Evolutionary conservation across 2,888 invertebrate genomes (phyloP).

Genomic region (Neelides folsomi): DNA sequence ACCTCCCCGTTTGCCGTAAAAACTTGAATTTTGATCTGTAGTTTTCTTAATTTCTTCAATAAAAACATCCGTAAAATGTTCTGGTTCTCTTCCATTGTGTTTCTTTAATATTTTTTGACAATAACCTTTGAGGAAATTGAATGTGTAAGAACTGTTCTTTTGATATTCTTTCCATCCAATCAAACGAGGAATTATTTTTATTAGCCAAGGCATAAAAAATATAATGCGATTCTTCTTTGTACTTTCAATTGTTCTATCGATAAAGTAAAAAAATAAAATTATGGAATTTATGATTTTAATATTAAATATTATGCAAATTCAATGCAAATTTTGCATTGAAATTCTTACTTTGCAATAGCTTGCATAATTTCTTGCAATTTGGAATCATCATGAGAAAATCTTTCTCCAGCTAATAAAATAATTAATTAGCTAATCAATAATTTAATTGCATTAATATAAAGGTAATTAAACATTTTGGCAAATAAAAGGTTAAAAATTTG

Average conservation of each 20-base stretch:
- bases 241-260: conserved; percentile 3
- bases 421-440: too few relatives aligned
- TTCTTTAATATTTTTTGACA: conserved; percentile 1
- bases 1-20: conserved; percentile 8
- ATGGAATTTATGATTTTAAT: too few relatives aligned
- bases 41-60: conserved; percentile 14
- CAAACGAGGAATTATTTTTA: conserved; percentile 3
- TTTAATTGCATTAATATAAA: too few relatives aligned
- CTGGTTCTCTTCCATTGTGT: conserved; percentile 5
- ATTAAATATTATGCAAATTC: too few relatives aligned
- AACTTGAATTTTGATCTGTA: conserved; percentile 11
- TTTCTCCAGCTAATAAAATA: conserved; percentile 9
- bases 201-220: conserved; percentile 13
- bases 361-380: conserved; percentile 7
- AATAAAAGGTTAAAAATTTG: too few relatives aligned
- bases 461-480: too few relatives aligned
- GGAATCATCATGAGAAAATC: conserved; percentile 16
- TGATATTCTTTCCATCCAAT: conserved; percentile 8
- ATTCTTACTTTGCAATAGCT: conserved; percentile 9
- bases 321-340: too few relatives aligned
- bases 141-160: neutral
- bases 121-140: conserved; percentile 6
- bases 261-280: neutral
- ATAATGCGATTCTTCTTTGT: neutral
- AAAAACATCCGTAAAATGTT: conserved; percentile 14